Conservation (phyloP, 2,888 invertebrate species). For the Netelia inedita region DNA sequence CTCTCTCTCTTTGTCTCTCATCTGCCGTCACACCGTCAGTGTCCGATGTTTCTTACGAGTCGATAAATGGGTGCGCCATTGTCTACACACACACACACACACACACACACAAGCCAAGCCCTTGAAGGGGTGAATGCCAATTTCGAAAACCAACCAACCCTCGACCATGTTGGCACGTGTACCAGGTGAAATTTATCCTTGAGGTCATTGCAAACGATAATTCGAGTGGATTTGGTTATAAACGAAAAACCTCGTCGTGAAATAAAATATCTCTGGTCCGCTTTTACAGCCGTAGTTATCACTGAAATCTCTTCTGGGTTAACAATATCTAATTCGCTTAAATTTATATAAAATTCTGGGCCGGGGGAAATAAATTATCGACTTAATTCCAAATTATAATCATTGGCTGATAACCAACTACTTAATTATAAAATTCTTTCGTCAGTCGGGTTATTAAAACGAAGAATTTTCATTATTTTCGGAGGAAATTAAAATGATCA, state of each 20-base stretch:
- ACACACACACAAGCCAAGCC: constrained; percentile 39
- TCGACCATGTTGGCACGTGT: background rate
- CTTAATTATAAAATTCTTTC: background rate
- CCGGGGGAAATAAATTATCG: too few species aligned
- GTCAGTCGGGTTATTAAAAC: constrained; percentile 32
- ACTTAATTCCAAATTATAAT: too few species aligned
- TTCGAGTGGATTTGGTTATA: constrained; percentile 24
- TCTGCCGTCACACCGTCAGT: constrained; percentile 17
- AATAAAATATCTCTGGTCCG: background rate
- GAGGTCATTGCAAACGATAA: constrained; percentile 18
- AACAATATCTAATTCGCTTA: too few species aligned
- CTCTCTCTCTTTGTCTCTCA: constrained; percentile 3
- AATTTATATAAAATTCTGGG: too few species aligned
- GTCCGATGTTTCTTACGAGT: constrained; percentile 46
- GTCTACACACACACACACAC: constrained; percentile 46
- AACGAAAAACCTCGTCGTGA: background rate
- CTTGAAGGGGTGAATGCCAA: constrained; percentile 12
- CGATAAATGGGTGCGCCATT: constrained; percentile 68
- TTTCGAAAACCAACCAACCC: constrained; percentile 23
- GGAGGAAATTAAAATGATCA: too few species aligned
- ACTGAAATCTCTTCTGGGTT: background rate
- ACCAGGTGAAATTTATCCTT: background rate
- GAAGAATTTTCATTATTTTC: constrained; percentile 16
- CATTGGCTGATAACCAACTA: too few species aligned
- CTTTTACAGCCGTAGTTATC: background rate